Conservation (phyloP, 92 coral and sea anemone species). For the Siderastrea radians region DNA sequence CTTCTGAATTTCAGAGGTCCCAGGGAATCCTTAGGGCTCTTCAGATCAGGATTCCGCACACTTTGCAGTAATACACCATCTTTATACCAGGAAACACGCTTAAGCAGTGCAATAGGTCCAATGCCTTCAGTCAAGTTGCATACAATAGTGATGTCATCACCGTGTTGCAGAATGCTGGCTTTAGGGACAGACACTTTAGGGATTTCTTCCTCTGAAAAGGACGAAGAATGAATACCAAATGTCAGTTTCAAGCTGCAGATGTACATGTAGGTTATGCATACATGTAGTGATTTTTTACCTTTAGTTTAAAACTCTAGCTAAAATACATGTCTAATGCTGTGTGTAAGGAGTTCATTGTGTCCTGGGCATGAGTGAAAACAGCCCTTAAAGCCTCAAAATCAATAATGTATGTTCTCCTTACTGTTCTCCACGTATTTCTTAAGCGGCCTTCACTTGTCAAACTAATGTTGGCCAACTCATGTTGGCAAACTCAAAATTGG, state of each 20-base stretch:
- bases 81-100: conserved; percentile 68
- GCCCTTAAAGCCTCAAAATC: no score
- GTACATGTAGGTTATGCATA: not conserved
- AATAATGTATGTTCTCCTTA: no score
- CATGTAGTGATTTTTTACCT: no score
- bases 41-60: conserved; percentile 46
- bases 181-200: conserved; percentile 53
- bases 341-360: no score
- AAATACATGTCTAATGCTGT: no score
- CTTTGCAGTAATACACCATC: conserved; percentile 21
- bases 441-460: no score
- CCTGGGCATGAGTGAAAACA: no score
- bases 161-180: conserved; percentile 11
- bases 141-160: conserved; percentile 21
- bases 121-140: conserved; percentile 64
- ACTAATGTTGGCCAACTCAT: no score
- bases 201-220: conserved; percentile 50
- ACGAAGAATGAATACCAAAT: not conserved
- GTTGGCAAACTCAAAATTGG: no score
- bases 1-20: conserved; percentile 20
- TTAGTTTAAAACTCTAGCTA: no score
- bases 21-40: conserved; percentile 7
- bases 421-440: no score
- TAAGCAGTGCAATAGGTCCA: conserved; percentile 1
- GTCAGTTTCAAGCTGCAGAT: not conserved